phyloP scores from a whole-genome alignment of 2,113 vertebrate genomes.

The Morone saxatilis region DNA sequence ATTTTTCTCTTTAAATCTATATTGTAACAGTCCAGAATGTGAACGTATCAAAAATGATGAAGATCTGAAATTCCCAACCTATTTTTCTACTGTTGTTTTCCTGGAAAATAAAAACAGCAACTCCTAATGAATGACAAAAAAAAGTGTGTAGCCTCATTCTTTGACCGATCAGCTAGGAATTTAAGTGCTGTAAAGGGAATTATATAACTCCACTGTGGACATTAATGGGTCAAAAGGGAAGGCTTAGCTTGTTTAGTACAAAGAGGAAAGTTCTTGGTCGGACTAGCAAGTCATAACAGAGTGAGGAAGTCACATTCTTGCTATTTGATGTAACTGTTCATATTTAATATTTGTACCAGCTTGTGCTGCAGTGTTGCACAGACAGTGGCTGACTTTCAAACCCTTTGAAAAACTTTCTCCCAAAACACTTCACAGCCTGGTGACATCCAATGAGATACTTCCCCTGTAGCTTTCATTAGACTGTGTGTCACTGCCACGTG shows the following conservation, averaged over 20 bases:
- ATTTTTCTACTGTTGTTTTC: no score
- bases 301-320: not conserved
- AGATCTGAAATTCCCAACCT: no score
- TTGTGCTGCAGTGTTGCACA: not conserved
- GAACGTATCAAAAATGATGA: no score
- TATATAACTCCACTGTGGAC: no score
- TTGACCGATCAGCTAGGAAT: no score
- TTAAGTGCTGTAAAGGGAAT: no score
- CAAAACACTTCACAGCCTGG: not conserved
- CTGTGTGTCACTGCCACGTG: not conserved
- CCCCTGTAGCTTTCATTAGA: constrained; percentile 12
- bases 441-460: not conserved
- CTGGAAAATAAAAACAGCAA: no score
- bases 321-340: constrained; percentile 22
- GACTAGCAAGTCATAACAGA: not conserved
- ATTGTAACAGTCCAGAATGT: no score
- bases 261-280: not conserved
- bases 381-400: not conserved
- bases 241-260: not conserved
- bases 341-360: constrained; percentile 13
- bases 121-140: no score
- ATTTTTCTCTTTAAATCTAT: no score
- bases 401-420: constrained; percentile 12
- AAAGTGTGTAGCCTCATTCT: no score
- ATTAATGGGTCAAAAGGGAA: not conserved